A percentile compares a stretch with the other conserved stretches of the same genome.
Evolutionary conservation across 2,888 invertebrate genomes (phyloP).

Genomic region (Meiosimyza platycephala): DNA sequence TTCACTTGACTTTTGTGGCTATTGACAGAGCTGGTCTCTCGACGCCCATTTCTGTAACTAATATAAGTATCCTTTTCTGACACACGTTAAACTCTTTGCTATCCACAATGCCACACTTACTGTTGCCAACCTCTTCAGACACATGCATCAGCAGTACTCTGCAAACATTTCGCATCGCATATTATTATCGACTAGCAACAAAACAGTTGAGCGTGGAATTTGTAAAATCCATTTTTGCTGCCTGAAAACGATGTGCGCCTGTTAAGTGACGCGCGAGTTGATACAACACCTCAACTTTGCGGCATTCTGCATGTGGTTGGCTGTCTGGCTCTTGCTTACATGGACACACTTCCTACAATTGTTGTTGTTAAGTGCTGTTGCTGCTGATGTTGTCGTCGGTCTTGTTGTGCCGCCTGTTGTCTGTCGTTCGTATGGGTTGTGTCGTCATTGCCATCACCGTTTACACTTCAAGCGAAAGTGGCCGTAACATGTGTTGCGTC

Average conservation of each 20-base stretch:
- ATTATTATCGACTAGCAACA: background rate
- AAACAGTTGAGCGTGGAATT: conserved; percentile 41
- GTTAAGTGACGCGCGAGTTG: conserved; percentile 65
- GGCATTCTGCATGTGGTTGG: conserved; percentile 45
- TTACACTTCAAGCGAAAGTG: background rate
- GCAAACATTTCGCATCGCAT: background rate
- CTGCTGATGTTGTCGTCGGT: background rate
- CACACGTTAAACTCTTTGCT: background rate
- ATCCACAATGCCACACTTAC: background rate
- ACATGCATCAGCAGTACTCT: background rate
- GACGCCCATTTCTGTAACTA: background rate
- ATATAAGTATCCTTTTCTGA: conserved; percentile 12
- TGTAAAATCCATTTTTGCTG: conserved; percentile 44
- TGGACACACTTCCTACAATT: conserved; percentile 16
- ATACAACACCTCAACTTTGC: conserved; percentile 56
- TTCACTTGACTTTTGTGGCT: background rate
- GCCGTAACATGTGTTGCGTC: too few relatives aligned
- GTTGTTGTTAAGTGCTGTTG: conserved; percentile 11
- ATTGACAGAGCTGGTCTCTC: too few relatives aligned
- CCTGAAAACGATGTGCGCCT: conserved; percentile 59
- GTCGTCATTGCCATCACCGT: conserved; percentile 35
- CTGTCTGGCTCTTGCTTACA: conserved; percentile 39
- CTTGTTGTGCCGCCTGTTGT: conserved; percentile 8
- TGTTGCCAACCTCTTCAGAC: background rate
- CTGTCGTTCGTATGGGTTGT: conserved; percentile 18